These are phyloP conservation scores for Malurus leucopterus DNA, from an alignment of 2,797 vertebrate species.

Conservation along the genomic window DNA sequence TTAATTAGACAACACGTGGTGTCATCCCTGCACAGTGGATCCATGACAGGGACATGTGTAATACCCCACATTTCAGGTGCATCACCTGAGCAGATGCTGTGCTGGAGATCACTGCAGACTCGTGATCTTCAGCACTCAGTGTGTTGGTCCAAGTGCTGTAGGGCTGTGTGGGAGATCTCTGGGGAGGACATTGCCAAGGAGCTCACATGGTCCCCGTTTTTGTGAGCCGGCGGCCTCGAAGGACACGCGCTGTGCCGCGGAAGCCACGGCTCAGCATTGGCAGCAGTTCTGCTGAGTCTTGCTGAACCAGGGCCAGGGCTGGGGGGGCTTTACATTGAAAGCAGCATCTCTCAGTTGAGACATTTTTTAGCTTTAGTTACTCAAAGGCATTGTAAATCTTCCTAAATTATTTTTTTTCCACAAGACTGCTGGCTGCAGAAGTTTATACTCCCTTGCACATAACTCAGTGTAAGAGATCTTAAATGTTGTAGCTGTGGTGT, in stretches of 20 bases:
- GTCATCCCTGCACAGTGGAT: background rate
- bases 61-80: background rate
- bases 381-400: background rate
- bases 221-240: accelerated
- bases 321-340: background rate
- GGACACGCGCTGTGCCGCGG: accelerated
- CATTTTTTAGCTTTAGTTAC: background rate
- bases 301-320: background rate
- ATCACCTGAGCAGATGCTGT: background rate
- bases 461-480: background rate
- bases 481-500: background rate
- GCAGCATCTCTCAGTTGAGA: background rate
- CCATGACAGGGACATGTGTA: accelerated
- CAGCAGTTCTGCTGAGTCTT: conserved; percentile 13
- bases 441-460: background rate
- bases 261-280: background rate
- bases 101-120: background rate
- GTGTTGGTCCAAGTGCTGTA: background rate
- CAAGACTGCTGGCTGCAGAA: background rate
- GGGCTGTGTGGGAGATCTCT: background rate
- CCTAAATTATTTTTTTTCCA: background rate
- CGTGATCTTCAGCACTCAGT: background rate
- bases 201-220: accelerated
- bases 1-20: accelerated
- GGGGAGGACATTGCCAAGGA: background rate